Percentiles rank a stretch among this genome's conserved stretches.
These are phyloP conservation scores for Gortyna flavago DNA, from an alignment of 2,888 invertebrate genomes.

Conservation along the genomic window DNA sequence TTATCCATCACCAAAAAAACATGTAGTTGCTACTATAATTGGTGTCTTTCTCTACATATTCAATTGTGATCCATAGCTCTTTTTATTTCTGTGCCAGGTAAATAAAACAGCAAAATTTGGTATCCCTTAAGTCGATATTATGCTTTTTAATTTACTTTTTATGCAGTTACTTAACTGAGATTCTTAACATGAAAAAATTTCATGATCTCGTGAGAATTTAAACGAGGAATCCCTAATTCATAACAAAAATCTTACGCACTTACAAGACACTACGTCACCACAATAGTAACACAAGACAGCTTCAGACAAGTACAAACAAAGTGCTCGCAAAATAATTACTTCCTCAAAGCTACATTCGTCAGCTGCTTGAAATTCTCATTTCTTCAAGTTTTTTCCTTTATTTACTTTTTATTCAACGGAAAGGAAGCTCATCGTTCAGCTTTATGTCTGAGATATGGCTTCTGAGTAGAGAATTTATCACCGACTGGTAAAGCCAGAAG, in stretches of 20 bases:
- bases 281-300: not conserved
- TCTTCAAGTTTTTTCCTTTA: conserved; percentile 20
- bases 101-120: not conserved
- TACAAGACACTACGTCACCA: conserved; percentile 11
- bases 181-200: not conserved
- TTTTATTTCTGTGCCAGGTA: not conserved
- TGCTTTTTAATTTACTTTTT: not conserved
- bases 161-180: not conserved
- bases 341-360: conserved; percentile 44
- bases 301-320: conserved; percentile 19
- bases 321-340: conserved; percentile 38
- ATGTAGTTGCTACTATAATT: not conserved
- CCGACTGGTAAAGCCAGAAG: not conserved
- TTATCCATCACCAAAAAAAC: not conserved
- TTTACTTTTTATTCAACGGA: conserved; percentile 23
- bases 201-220: not conserved
- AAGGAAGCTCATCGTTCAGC: conserved; percentile 39
- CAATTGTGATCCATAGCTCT: not conserved
- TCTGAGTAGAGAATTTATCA: conserved; percentile 29
- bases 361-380: conserved; percentile 19
- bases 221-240: not conserved
- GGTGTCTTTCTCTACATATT: not conserved
- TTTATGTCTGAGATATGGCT: conserved; percentile 26
- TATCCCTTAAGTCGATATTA: not conserved
- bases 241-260: not conserved